Base-by-base conservation (phyloP, 2,113 vertebrate genomes). In the Anser brachyrhynchus region DNA sequence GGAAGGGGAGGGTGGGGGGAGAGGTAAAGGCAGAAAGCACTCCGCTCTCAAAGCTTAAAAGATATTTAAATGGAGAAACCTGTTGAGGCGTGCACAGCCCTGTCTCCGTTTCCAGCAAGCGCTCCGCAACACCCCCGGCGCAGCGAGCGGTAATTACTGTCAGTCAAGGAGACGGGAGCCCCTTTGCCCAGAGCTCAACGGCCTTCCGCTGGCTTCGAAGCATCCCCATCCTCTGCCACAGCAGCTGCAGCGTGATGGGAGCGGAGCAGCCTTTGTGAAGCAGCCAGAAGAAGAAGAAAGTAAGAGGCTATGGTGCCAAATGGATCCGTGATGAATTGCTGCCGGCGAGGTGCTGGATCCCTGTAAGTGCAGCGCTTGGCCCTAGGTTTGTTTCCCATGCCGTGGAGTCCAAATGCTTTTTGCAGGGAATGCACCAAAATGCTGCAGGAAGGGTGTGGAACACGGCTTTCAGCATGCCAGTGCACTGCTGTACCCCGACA, bases 401-500 rank as follows among this genome's bases (percentile, higher is more conserved):
- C n/a, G 55, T 26, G 75, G 58, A 55, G 69, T 10, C 66, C 80
- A 84, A 89, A 41, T 20, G 33, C 8, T 44, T 49, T 51, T 67
- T 14, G 1, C 23, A 62, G 23, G 59, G 33, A 19, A 17, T 28
- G 41, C 35, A 2, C 11, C 35, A 78, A 15, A 7, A 1, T n/a
- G 51, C 87, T 77, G 87, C 65, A 73, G 62, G 5, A 78, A 71
- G 19, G 35, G 64, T 51, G 10, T 35, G 35, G 28, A 44, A 19
- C 4, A 1, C 0, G 33, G 72, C 15, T 39, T 64, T 33, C 59
- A 37, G 57, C 0, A 8, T 41, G 12, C n/a, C 41, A 28, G 1
- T 2, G 51, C 2, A 8, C 33, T 1, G 4, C 37, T 18, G 8
- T 13, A 5, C 25, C 67, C 26, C 2, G 2, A 9, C 33, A 31